A percentile compares a stretch with the other conserved stretches of the same genome.
Evolutionary conservation across 1,140 invertebrate species (phyloP).

Genomic region (Bombyx mori): ASM3026992v2 NC_085110.1:6867501-6868000

Average conservation of each 20-base stretch:
- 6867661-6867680: slow-evolving; percentile 53
- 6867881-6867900: neutral
- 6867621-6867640: slow-evolving; percentile 53
- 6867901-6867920: neutral
- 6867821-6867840: no score
- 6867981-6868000: neutral
- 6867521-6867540: slow-evolving; percentile 38
- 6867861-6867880: no score
- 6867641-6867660: slow-evolving; percentile 65
- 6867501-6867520: slow-evolving; percentile 45
- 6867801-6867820: no score
- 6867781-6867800: no score
- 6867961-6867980: neutral
- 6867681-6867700: slow-evolving; percentile 44
- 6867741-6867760: slow-evolving; percentile 7
- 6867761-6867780: no score
- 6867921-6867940: neutral
- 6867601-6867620: slow-evolving; percentile 44
- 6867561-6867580: slow-evolving; percentile 63
- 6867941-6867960: neutral
- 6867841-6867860: no score
- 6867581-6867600: slow-evolving; percentile 51
- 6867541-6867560: slow-evolving; percentile 60
- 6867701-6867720: slow-evolving; percentile 30
- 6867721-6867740: slow-evolving; percentile 41